Conservation (phyloP, 2,888 invertebrate genomes). For the Gonocerus acuteangulatus region DNA sequence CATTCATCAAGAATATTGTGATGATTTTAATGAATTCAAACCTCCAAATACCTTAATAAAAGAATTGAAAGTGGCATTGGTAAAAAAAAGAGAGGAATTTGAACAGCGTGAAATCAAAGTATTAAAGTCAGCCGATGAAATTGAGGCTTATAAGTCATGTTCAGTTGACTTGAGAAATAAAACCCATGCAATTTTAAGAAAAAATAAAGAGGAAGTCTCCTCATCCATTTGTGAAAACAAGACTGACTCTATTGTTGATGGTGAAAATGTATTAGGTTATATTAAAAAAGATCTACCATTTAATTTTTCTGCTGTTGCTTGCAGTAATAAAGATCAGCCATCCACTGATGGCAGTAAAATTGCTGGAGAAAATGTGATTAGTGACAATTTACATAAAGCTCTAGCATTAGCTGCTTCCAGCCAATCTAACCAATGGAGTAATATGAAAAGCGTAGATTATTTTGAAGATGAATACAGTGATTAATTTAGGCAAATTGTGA, state of each 20-base stretch:
- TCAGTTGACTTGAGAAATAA: too few species aligned
- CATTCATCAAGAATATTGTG: neutral
- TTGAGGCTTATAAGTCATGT: conserved; percentile 6
- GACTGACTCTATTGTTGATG: too few species aligned
- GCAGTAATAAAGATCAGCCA: too few species aligned
- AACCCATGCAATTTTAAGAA: neutral
- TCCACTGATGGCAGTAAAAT: too few species aligned
- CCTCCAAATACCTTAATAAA: neutral
- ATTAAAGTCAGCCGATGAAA: conserved; percentile 7
- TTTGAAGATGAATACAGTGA: neutral
- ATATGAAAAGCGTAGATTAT: neutral
- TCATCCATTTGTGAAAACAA: too few species aligned
- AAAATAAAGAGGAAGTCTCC: neutral
- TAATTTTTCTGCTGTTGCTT: too few species aligned
- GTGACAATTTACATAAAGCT: neutral
- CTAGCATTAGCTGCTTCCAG: neutral
- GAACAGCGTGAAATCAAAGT: conserved; percentile 1
- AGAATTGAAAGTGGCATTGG: conserved; percentile 10
- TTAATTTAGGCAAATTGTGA: too few species aligned
- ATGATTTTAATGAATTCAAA: neutral
- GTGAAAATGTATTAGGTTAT: too few species aligned
- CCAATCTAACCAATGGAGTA: neutral
- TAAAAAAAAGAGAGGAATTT: conserved; percentile 4
- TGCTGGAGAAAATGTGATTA: too few species aligned
- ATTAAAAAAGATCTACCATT: too few species aligned